Evolutionary conservation across 2,888 invertebrate genomes (phyloP).

Genomic region (Agrenia bidenticulata): DNA sequence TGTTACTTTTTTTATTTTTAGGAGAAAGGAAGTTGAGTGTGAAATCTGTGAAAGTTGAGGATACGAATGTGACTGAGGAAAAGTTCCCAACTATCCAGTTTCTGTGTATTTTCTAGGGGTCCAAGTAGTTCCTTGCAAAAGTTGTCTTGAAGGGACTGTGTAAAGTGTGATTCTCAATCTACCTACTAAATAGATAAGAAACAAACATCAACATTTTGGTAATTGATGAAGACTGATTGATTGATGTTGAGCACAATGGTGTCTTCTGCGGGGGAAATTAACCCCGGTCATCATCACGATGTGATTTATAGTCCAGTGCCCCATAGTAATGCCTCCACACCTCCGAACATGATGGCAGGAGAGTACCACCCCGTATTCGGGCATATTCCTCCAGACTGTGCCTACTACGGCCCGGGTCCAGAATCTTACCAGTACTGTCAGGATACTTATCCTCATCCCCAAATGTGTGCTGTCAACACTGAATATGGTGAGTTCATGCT

Average conservation of each 20-base stretch:
- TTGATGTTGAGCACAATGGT: constrained; percentile 53
- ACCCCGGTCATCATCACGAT: constrained; percentile 49
- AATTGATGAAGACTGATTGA: constrained; percentile 8
- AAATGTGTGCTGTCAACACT: constrained; percentile 71
- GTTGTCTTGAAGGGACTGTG: no score
- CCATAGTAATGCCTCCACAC: constrained; percentile 48
- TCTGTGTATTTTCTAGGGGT: no score
- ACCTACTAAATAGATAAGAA: no score
- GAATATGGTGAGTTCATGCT: constrained; percentile 70
- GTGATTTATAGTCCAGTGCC: constrained; percentile 9
- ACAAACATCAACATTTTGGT: no score
- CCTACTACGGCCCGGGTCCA: constrained; percentile 50
- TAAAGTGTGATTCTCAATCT: no score
- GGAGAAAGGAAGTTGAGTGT: no score
- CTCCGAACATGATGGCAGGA: constrained; percentile 51
- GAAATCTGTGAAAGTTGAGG: no score
- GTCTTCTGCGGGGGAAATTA: constrained; percentile 53
- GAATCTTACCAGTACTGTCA: constrained; percentile 51
- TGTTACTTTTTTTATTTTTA: no score
- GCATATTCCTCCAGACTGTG: constrained; percentile 50
- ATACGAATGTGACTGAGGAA: no score
- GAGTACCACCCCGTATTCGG: constrained; percentile 50
- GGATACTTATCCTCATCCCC: constrained; percentile 53
- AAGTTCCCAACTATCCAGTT: no score
- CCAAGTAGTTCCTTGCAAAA: no score